A percentile compares a stretch with the other conserved stretches of the same genome.
Evolutionary conservation across 2,113 vertebrate species (phyloP).

Genomic region (Pandion haliaetus): DNA sequence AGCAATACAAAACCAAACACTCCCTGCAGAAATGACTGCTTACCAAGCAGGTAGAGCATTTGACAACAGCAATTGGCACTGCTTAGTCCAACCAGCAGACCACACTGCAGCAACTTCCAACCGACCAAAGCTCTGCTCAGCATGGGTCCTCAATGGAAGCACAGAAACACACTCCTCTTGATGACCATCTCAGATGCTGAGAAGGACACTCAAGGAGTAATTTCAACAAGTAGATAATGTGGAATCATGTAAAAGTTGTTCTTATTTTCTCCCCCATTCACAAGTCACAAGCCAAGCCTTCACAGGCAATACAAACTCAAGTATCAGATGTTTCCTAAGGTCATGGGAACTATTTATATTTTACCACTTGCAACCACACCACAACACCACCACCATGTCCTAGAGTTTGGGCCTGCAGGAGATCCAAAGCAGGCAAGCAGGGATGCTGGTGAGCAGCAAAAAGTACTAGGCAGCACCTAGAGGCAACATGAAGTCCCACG

Average conservation of each 20-base stretch:
- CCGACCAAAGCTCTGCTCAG: not conserved
- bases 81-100: not conserved
- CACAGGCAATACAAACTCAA: not conserved
- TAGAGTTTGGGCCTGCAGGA: not conserved
- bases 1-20: not conserved
- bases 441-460: not conserved
- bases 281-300: not conserved
- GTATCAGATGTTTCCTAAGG: not conserved
- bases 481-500: not conserved
- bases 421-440: not conserved
- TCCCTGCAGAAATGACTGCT: not conserved
- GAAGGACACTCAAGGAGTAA: not conserved
- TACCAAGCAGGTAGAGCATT: not conserved
- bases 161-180: not conserved
- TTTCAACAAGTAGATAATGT: not conserved
- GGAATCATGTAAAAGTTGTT: not conserved
- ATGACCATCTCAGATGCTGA: not conserved
- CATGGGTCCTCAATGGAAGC: not conserved
- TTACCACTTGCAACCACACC: not conserved
- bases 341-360: not conserved
- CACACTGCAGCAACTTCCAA: not conserved
- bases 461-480: not conserved
- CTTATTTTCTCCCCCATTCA: not conserved
- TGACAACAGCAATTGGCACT: not conserved
- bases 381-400: not conserved